Evolutionary conservation across 2,113 vertebrate species (phyloP).

Genomic region (Conger conger): DNA sequence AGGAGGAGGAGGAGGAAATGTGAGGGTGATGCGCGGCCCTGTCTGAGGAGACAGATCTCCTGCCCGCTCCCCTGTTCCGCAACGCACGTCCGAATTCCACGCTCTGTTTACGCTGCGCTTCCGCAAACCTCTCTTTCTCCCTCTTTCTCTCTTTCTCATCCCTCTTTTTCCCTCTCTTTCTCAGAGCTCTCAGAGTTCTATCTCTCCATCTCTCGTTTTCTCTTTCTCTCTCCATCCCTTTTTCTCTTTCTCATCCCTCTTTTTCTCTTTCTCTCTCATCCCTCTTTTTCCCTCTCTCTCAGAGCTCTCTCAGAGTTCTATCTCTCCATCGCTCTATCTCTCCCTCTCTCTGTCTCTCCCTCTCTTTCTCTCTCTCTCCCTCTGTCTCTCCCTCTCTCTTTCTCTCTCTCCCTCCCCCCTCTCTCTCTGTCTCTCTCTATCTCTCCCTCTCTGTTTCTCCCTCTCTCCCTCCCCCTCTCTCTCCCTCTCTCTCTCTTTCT

Average conservation of each 20-base stretch:
- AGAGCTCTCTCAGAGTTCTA: too few relatives aligned
- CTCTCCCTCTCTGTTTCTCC: too few relatives aligned
- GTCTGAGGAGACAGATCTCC: constrained; percentile 12
- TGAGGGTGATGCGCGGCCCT: not conserved
- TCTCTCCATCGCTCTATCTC: too few relatives aligned
- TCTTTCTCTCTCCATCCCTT: not conserved
- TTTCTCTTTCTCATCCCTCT: constrained; percentile 17
- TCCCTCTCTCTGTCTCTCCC: constrained; percentile 18
- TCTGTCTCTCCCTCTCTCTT: constrained; percentile 14
- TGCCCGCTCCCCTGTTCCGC: not conserved
- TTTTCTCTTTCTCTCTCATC: too few relatives aligned
- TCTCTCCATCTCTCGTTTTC: too few relatives aligned
- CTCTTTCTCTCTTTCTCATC: constrained; percentile 16
- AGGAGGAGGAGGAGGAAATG: constrained; percentile 27
- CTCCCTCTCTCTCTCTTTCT: not conserved
- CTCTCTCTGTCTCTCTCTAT: not conserved
- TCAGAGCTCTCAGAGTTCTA: too few relatives aligned
- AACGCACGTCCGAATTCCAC: constrained; percentile 4
- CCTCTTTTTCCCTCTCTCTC: too few relatives aligned
- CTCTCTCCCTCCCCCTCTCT: too few relatives aligned
- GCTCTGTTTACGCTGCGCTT: constrained; percentile 12
- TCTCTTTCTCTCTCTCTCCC: constrained; percentile 7
- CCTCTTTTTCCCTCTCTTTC: not conserved
- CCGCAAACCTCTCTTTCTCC: constrained; percentile 10
- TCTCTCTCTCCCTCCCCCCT: constrained; percentile 19